A percentile compares a stretch with the other conserved stretches of the same genome.
These are phyloP conservation scores for Synergus japonicus DNA, from an alignment of 2,888 invertebrate genomes.

Conservation along the genomic window DNA sequence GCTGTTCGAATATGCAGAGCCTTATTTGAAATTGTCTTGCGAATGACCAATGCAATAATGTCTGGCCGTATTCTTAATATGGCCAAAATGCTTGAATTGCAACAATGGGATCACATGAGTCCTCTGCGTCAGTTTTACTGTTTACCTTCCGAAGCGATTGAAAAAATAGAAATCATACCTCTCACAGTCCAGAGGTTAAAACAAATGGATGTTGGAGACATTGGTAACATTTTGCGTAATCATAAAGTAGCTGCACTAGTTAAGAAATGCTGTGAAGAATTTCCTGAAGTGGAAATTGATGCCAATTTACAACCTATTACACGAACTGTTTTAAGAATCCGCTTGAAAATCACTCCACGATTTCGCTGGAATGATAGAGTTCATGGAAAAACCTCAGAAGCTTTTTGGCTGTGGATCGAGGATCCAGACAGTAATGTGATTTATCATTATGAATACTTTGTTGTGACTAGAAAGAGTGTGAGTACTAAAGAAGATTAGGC, in stretches of 20 bases:
- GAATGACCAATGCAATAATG: slow-evolving; percentile 93
- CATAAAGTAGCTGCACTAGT: slow-evolving; percentile 86
- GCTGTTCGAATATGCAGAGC: slow-evolving; percentile 94
- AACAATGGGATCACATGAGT: slow-evolving; percentile 92
- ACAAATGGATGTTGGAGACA: slow-evolving; percentile 92
- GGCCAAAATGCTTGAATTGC: slow-evolving; percentile 95
- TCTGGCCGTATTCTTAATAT: slow-evolving; percentile 90
- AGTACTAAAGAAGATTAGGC: slow-evolving; percentile 15
- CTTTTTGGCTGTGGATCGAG: slow-evolving; percentile 99
- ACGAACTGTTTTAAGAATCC: slow-evolving; percentile 91
- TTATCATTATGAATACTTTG: slow-evolving; percentile 96
- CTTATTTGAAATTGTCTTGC: slow-evolving; percentile 94
- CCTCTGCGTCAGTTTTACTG: slow-evolving; percentile 92
- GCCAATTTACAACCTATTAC: slow-evolving; percentile 96
- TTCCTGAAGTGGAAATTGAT: slow-evolving; percentile 91
- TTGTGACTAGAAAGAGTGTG: slow-evolving; percentile 89
- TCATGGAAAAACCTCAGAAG: slow-evolving; percentile 92
- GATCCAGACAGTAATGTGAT: slow-evolving; percentile 96
- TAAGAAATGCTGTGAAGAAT: slow-evolving; percentile 90
- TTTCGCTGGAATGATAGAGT: slow-evolving; percentile 92
- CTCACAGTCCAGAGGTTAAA: slow-evolving; percentile 87
- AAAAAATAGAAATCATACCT: slow-evolving; percentile 88
- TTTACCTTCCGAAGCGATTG: slow-evolving; percentile 87
- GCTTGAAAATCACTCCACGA: slow-evolving; percentile 87
- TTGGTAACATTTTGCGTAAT: slow-evolving; percentile 89